Conservation (phyloP, 2,888 invertebrate species). For the Ichneumoninae sp. region DNA sequence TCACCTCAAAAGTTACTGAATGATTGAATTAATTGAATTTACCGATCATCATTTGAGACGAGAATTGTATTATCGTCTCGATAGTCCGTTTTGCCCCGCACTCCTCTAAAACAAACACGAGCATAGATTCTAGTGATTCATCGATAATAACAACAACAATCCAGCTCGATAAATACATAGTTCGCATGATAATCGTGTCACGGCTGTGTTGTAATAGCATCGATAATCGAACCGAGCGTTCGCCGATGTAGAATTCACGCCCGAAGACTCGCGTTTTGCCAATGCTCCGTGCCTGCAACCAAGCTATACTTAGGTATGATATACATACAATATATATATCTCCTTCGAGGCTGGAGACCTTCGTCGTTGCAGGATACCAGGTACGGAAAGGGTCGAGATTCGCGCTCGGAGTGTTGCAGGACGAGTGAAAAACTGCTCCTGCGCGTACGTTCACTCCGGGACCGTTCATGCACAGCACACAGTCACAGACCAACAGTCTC, state of each 20-base stretch:
- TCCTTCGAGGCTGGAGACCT: conserved; percentile 56
- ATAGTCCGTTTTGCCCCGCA: neutral
- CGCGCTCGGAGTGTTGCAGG: conserved; percentile 20
- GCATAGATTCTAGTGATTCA: neutral
- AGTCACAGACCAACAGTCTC: conserved; percentile 34
- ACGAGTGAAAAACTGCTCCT: conserved; percentile 50
- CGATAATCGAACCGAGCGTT: conserved; percentile 47
- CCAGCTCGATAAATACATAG: conserved; percentile 29
- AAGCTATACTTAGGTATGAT: conserved; percentile 8
- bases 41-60: no score
- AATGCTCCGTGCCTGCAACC: neutral
- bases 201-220: conserved; percentile 55
- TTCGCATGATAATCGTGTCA: conserved; percentile 47
- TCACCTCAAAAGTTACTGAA: neutral
- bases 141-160: neutral
- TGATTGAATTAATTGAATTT: neutral
- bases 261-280: conserved; percentile 37
- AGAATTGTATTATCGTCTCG: no score
- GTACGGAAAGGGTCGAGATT: conserved; percentile 51
- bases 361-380: conserved; percentile 46
- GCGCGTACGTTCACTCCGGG: conserved; percentile 53
- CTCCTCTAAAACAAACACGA: neutral
- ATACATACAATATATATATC: no score
- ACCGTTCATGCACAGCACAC: conserved; percentile 33
- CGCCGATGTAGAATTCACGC: conserved; percentile 23